These are phyloP conservation scores for Syngnathus typhle DNA, from an alignment of 2,113 vertebrate genomes.

Conservation along the genomic window DNA sequence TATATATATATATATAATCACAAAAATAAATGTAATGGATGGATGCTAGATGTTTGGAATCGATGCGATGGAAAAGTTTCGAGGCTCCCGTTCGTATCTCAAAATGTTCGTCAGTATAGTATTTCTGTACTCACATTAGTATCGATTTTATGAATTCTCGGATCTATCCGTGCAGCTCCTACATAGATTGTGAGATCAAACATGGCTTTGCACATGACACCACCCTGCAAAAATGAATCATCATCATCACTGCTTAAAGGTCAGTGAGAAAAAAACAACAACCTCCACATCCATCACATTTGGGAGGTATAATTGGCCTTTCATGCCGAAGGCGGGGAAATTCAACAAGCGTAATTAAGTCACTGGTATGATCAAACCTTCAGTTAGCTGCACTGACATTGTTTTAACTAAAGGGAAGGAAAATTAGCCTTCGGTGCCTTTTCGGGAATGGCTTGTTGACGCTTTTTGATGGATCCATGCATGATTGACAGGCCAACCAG, in stretches of 20 bases:
- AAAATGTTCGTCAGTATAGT: too few species aligned
- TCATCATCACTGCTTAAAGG: not conserved
- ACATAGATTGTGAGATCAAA: not conserved
- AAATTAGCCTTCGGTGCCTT: not conserved
- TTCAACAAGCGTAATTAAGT: not conserved
- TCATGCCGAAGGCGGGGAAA: not conserved
- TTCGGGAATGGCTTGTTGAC: not conserved
- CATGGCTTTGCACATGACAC: not conserved
- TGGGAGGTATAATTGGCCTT: not conserved
- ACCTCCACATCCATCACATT: not conserved
- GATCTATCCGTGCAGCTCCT: too few species aligned
- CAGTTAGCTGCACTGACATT: not conserved
- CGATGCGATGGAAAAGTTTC: too few species aligned
- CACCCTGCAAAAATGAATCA: not conserved
- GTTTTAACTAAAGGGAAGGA: not conserved
- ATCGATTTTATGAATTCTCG: too few species aligned
- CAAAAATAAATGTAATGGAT: too few species aligned
- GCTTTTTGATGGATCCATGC: not conserved
- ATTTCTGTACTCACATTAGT: too few species aligned
- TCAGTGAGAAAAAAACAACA: not conserved
- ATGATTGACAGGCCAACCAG: not conserved
- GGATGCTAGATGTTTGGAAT: too few species aligned
- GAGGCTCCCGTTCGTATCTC: too few species aligned
- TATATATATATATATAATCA: too few species aligned
- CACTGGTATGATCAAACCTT: too few species aligned